Base-by-base conservation (phyloP, 2,113 vertebrate genomes). In the Zosterops lateralis region DNA sequence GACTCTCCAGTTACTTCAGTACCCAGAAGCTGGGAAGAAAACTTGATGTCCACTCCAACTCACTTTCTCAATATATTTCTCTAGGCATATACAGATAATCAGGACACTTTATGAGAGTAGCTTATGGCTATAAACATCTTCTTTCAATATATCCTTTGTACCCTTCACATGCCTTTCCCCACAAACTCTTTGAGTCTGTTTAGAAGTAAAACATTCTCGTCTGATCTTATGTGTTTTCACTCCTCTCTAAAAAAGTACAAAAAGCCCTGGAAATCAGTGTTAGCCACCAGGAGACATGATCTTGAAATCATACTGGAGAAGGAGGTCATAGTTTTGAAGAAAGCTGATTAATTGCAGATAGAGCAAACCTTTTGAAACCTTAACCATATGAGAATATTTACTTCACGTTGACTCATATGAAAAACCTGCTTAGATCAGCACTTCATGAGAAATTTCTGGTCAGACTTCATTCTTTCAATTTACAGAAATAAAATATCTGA, bases 1-100 rank as follows among this genome's bases (percentile, higher is more conserved):
- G 40, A 76, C 26, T 96, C 77, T 93, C 67, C 38, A 74, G 70
- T 96, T 96, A 93, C 84, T 57, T 83, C 56, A 80, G 21, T 90
- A 75, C 17, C 71, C 91, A 91, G 83, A 95, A 96, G 87, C 38
- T 48, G 3, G 3, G 64, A 93, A 94, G 62, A 88, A 83, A 93
- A 48, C 22, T 83, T 57, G 17, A 45, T 74, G 72, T 85, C 67
- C 57, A 48, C 31, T 32, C 24, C 18, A 31, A 22, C 17, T 93
- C 26, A 25, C 7, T 83, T 94, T 90, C 50, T 67, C 5, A 6
- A 56, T 47, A 16, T 60, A 78, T 51, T 84, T 95, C 47, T 67
- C 44, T 50, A 54, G 65, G 44, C 31, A n/a, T n/a, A 47, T 64
- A 70, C 31, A 66, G 61, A 79, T 60, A 87, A 18, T 56, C 48